A percentile compares a stretch with the other conserved stretches of the same genome.
phyloP scores from a whole-genome alignment of 2,113 vertebrate genomes.

The Nycticorax nycticorax region DNA sequence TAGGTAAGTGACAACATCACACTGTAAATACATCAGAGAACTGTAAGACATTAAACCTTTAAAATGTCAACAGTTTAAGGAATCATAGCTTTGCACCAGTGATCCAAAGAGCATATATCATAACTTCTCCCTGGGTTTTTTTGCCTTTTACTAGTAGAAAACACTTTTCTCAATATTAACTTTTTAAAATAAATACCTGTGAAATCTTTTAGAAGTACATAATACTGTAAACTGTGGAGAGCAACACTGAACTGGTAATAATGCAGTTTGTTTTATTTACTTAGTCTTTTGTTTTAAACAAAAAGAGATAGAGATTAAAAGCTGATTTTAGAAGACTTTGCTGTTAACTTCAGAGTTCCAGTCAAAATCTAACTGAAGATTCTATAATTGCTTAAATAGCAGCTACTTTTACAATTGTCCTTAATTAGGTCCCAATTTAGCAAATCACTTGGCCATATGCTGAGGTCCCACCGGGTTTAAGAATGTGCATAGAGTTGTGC shows the following conservation, averaged over 20 bases:
- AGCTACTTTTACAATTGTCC: slow-evolving; percentile 57
- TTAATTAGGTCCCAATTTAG: slow-evolving; percentile 65
- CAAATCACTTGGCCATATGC: slow-evolving; percentile 62
- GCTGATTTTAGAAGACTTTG: neutral
- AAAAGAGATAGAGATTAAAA: neutral
- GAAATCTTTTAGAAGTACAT: neutral
- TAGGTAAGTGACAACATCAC: neutral
- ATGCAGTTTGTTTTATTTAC: neutral
- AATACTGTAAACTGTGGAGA: neutral
- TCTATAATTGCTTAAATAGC: slow-evolving; percentile 40
- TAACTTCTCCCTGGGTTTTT: neutral
- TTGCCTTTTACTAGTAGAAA: neutral
- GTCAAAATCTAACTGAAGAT: slow-evolving; percentile 30
- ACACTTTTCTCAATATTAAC: neutral
- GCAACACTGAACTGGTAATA: neutral
- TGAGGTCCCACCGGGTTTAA: slow-evolving; percentile 27
- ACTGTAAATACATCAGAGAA: neutral
- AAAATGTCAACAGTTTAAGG: neutral
- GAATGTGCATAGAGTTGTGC: neutral
- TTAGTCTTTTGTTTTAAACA: neutral
- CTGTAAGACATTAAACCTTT: neutral
- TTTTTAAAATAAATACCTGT: neutral
- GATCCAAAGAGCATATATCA: neutral
- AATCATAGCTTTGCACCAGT: neutral
- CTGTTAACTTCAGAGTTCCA: slow-evolving; percentile 1